Base-by-base conservation (phyloP, 2,888 invertebrate species). In the Trachelus troglodyta region DNA sequence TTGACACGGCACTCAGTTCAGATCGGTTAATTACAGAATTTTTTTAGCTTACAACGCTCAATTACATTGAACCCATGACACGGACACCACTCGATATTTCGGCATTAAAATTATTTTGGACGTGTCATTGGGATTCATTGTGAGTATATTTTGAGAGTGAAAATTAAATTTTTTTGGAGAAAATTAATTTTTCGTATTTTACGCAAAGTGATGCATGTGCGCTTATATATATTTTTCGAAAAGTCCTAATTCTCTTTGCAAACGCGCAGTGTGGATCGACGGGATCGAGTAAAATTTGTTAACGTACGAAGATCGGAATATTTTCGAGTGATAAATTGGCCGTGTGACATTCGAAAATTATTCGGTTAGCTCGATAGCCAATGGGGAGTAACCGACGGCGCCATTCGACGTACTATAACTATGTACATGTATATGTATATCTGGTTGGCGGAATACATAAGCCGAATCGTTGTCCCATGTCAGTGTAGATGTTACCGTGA, bases 391-490 rank as follows among this genome's bases (percentile, higher is more conserved):
- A 56, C 23, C 56, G 23, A 56, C 56, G 56, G 56, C 56, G 56
- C 56, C 56, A 23, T 56, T 56, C 23, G 56, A 56, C 56, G 56
- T 56, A 56, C 56, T 56, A 56, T 56, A 9, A 56, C 56, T 56
- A 71, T 33, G 31, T 15, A 30, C 31, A 33, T 71, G 31, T 31
- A 33, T 71, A 71, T 71, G 31, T 34, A 34, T 23, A 23, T 71
- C 31, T 71, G 71, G 31, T 31, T 34, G 71, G 71, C 31, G 31
- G 71, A 71, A 31, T 34, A 34, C 71, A 71, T 71, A 71, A 71
- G 71, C 71, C 15, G 71, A 71, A 71, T 71, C 31, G 71, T 71
- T 71, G 71, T 71, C 31, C 31, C 31, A 9, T 23, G 71, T 31
- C 31, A 71, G 31, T 34, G 31, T 12, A 31, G 71, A 71, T 12